phyloP scores from a whole-genome alignment of 2,888 invertebrate species.

The Actias luna region DNA sequence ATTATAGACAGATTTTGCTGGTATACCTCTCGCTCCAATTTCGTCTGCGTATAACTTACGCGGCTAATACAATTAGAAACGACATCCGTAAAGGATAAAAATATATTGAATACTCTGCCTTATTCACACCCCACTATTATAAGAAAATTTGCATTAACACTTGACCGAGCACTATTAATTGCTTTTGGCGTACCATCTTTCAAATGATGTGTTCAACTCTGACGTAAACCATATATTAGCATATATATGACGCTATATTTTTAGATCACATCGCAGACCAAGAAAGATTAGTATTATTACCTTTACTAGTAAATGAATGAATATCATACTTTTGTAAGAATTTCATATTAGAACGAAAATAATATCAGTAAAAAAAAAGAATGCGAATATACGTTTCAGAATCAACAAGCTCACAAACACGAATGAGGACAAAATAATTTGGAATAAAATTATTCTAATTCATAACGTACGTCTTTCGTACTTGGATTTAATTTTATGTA shows the following conservation, averaged over 20 bases:
- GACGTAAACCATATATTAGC: slow-evolving; percentile 1
- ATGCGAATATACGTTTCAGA: not conserved
- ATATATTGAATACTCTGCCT: not conserved
- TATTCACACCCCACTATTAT: no score
- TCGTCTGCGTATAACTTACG: no score
- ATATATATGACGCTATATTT: slow-evolving; percentile 1
- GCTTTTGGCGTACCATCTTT: not conserved
- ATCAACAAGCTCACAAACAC: not conserved
- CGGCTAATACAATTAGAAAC: no score
- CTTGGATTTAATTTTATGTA: not conserved
- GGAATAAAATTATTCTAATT: not conserved
- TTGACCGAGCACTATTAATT: not conserved
- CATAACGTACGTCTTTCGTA: not conserved
- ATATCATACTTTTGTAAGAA: not conserved
- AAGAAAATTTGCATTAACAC: not conserved
- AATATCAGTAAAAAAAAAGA: not conserved
- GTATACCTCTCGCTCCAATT: no score
- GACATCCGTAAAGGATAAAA: no score
- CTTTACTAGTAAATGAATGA: not conserved
- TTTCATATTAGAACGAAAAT: not conserved
- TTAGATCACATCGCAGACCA: not conserved
- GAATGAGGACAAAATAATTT: not conserved
- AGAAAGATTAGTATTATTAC: not conserved
- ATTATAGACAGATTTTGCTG: no score
- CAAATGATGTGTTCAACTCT: not conserved